These are phyloP conservation scores for Azemiops feae DNA, from an alignment of 2,113 vertebrate genomes.

Conservation along the genomic window DNA sequence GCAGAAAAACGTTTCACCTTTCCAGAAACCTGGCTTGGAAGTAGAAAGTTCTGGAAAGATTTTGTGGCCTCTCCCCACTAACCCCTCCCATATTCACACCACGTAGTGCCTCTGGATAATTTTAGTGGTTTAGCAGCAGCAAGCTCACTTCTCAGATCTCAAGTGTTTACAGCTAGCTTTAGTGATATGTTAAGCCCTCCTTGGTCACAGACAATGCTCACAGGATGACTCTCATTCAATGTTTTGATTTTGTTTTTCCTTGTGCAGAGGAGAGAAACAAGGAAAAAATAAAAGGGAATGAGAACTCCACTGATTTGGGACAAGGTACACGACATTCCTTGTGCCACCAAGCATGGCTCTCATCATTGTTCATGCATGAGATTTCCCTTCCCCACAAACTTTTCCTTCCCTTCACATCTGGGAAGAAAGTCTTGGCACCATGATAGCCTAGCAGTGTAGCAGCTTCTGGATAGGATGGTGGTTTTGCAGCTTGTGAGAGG, in stretches of 20 bases:
- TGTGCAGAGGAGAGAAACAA: constrained; percentile 74
- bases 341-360: constrained; percentile 38
- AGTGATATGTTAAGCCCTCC: neutral
- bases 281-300: constrained; percentile 67
- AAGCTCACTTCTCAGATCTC: neutral
- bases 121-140: neutral
- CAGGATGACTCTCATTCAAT: neutral
- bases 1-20: neutral
- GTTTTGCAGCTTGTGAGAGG: constrained; percentile 49
- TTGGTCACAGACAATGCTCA: neutral
- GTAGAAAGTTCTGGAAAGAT: neutral
- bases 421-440: constrained; percentile 27
- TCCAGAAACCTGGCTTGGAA: neutral
- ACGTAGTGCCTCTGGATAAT: neutral
- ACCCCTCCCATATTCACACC: neutral
- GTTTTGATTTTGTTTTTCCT: constrained; percentile 9
- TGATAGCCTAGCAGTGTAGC: constrained; percentile 16
- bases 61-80: neutral
- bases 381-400: constrained; percentile 13
- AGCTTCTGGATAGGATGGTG: constrained; percentile 25
- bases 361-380: constrained; percentile 37
- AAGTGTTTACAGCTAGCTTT: neutral
- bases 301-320: constrained; percentile 62
- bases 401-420: neutral
- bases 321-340: constrained; percentile 65